Evolutionary conservation across 2,888 invertebrate species (phyloP).

Genomic region (Epinotia brunnichana): DNA sequence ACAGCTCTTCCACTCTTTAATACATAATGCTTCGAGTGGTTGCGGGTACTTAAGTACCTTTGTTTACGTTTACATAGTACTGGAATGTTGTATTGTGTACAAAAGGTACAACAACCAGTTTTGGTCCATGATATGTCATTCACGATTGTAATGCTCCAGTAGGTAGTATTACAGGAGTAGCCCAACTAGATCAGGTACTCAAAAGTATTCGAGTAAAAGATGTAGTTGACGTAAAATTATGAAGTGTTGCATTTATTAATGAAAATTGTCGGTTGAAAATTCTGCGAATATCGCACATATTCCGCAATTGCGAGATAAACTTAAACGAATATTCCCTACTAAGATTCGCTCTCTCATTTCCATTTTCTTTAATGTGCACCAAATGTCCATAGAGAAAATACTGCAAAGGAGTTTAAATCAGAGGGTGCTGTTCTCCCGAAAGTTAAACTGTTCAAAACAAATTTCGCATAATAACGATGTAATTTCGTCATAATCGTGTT

Average conservation of each 20-base stretch:
- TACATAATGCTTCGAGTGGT: background rate
- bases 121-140: too few species aligned
- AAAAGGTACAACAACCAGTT: background rate
- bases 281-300: too few species aligned
- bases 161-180: background rate
- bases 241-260: background rate
- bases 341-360: background rate
- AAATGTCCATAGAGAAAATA: background rate
- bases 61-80: background rate
- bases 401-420: background rate
- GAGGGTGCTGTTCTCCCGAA: constrained; percentile 5
- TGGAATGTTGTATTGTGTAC: background rate
- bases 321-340: too few species aligned
- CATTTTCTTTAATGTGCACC: background rate
- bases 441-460: constrained; percentile 21
- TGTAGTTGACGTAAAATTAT: background rate
- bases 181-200: background rate
- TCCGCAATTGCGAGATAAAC: too few species aligned
- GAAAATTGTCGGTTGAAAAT: background rate
- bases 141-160: too few species aligned
- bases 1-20: background rate
- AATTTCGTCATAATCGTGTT: constrained; percentile 31
- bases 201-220: background rate
- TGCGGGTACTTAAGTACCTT: background rate
- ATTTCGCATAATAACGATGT: constrained; percentile 34